Percentiles rank a stretch among this genome's conserved stretches.
phyloP scores from a whole-genome alignment of 2,888 invertebrate genomes.

The Drosophila subquinaria region DNA sequence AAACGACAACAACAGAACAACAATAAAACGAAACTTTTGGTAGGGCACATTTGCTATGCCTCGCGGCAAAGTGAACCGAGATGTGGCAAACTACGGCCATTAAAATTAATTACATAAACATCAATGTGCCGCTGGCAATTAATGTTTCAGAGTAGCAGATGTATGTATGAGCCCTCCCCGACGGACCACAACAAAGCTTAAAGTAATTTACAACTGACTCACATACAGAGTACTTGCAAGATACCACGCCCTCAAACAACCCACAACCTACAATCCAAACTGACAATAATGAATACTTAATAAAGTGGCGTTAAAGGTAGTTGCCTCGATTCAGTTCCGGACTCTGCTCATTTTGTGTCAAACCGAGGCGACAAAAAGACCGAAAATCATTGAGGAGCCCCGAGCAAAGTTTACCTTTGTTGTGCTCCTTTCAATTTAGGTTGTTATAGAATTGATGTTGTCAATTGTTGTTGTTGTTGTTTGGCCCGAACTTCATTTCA shows the following conservation, averaged over 20 bases:
- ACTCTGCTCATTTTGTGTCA: conserved; percentile 19
- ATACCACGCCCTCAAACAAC: conserved; percentile 16
- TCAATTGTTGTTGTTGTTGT: conserved; percentile 32
- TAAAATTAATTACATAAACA: conserved; percentile 79
- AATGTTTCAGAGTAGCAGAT: conserved; percentile 52
- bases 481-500: conserved; percentile 66
- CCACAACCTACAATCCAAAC: conserved; percentile 46
- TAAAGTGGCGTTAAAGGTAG: conserved; percentile 72
- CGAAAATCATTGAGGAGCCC: conserved; percentile 22
- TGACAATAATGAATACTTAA: conserved; percentile 81
- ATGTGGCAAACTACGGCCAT: conserved; percentile 61
- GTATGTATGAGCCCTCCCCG: conserved; percentile 23
- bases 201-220: conserved; percentile 43
- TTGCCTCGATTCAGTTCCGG: conserved; percentile 44
- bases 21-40: conserved; percentile 59
- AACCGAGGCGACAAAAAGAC: conserved; percentile 30
- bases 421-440: conserved; percentile 22
- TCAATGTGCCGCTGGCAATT: conserved; percentile 75
- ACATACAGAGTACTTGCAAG: conserved; percentile 1
- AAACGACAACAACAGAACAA: conserved; percentile 42
- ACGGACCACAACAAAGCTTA: conserved; percentile 51
- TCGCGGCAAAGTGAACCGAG: conserved; percentile 6
- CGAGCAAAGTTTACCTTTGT: conserved; percentile 74
- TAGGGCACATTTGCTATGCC: conserved; percentile 19
- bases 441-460: too few relatives aligned